These are phyloP conservation scores for Ophion obscuratus DNA, from an alignment of 2,888 invertebrate species.

Conservation along the genomic window DNA sequence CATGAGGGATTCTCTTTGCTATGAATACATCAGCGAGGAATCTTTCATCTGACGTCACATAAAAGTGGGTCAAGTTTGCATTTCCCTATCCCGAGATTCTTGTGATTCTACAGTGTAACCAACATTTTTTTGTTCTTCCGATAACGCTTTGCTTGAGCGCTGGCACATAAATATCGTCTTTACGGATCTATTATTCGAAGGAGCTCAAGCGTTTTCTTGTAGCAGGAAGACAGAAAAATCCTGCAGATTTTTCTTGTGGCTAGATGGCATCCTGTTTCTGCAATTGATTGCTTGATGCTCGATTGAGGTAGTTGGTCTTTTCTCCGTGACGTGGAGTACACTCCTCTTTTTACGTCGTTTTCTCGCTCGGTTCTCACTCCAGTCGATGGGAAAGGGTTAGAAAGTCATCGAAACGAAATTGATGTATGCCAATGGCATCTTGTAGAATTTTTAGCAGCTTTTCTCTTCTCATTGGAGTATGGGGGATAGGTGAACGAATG, in stretches of 20 bases:
- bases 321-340: background rate
- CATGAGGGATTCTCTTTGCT: slow-evolving; percentile 4
- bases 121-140: background rate
- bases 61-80: slow-evolving; percentile 13
- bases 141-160: background rate
- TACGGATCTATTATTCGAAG: background rate
- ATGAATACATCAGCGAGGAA: background rate
- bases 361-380: background rate
- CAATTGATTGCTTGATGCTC: background rate
- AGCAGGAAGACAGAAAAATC: background rate
- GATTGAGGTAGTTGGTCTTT: background rate
- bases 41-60: background rate
- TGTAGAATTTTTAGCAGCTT: slow-evolving; percentile 39
- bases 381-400: background rate
- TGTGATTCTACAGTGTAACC: background rate
- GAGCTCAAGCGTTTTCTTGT: background rate
- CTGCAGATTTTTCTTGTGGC: background rate
- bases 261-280: background rate
- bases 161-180: background rate
- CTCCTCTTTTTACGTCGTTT: background rate
- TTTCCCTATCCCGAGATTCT: background rate
- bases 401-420: slow-evolving; percentile 27
- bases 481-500: slow-evolving; percentile 62
- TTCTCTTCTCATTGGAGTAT: slow-evolving; percentile 36
- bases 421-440: slow-evolving; percentile 34